Conservation (phyloP, 1,140 invertebrate genomes). For the Achroia grisella region DNA sequence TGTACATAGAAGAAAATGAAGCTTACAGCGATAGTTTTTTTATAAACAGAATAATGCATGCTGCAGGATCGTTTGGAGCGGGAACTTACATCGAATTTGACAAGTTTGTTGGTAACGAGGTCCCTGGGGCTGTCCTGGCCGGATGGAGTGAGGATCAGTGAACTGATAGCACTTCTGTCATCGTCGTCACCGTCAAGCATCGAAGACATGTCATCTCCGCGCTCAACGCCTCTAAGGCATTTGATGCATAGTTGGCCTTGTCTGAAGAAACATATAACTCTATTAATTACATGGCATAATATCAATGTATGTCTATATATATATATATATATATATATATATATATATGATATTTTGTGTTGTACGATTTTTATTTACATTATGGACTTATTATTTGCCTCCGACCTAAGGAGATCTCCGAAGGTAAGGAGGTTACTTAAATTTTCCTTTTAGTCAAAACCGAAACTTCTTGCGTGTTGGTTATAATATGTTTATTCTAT, state of each 20-base stretch:
- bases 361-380: too few relatives aligned
- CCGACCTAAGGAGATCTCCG: too few relatives aligned
- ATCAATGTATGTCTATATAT: too few relatives aligned
- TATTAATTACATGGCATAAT: too few relatives aligned
- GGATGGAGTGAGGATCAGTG: slow-evolving; percentile 64
- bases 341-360: too few relatives aligned
- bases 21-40: slow-evolving; percentile 2
- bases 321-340: too few relatives aligned
- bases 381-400: too few relatives aligned
- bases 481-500: too few relatives aligned
- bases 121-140: slow-evolving; percentile 56
- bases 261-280: slow-evolving; percentile 75
- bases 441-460: too few relatives aligned
- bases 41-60: slow-evolving; percentile 1
- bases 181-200: slow-evolving; percentile 83
- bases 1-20: slow-evolving; percentile 14
- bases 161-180: slow-evolving; percentile 80
- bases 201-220: slow-evolving; percentile 79
- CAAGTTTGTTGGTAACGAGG: slow-evolving; percentile 56
- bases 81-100: slow-evolving; percentile 65
- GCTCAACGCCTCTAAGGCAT: slow-evolving; percentile 80
- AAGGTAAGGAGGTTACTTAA: too few relatives aligned
- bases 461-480: too few relatives aligned
- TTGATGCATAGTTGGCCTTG: slow-evolving; percentile 86
- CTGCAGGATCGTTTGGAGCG: slow-evolving; percentile 5